These are phyloP conservation scores for Archilochus colubris DNA, from an alignment of 2,113 vertebrate species.

Conservation along the genomic window DNA sequence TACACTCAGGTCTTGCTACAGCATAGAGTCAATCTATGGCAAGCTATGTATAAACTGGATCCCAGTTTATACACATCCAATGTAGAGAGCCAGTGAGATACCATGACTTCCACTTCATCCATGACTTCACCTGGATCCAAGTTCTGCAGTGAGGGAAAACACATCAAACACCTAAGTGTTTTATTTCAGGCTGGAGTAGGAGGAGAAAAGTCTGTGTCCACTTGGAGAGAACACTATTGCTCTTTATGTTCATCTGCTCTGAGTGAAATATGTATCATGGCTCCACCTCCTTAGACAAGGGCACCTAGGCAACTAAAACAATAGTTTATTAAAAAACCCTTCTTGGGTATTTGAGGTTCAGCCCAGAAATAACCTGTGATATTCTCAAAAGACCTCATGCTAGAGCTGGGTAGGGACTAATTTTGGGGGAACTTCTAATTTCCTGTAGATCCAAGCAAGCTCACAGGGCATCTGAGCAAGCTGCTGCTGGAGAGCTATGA, in stretches of 20 bases:
- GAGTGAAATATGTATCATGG: background rate
- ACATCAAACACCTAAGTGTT: background rate
- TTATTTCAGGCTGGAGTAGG: background rate
- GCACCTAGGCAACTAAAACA: background rate
- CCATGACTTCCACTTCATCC: background rate
- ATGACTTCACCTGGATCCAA: background rate
- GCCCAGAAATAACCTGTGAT: background rate
- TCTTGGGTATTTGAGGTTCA: background rate
- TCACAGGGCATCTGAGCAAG: background rate
- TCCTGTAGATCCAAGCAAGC: background rate
- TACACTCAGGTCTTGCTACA: background rate
- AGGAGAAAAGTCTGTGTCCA: background rate
- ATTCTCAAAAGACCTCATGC: background rate
- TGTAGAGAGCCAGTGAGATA: accelerated
- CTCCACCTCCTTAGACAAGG: background rate
- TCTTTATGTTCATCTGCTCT: background rate
- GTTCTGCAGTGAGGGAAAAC: background rate
- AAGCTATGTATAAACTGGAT: background rate
- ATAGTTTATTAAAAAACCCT: background rate
- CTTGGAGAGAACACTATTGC: background rate
- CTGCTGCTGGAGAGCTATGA: background rate
- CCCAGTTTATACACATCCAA: background rate
- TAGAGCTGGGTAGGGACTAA: background rate
- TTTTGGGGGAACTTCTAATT: background rate
- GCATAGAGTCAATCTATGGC: accelerated